Evolutionary conservation across 2,113 vertebrate species (phyloP), one percentile per base, ranked within the genome.

Genomic region (Pantherophis guttatus): DNA sequence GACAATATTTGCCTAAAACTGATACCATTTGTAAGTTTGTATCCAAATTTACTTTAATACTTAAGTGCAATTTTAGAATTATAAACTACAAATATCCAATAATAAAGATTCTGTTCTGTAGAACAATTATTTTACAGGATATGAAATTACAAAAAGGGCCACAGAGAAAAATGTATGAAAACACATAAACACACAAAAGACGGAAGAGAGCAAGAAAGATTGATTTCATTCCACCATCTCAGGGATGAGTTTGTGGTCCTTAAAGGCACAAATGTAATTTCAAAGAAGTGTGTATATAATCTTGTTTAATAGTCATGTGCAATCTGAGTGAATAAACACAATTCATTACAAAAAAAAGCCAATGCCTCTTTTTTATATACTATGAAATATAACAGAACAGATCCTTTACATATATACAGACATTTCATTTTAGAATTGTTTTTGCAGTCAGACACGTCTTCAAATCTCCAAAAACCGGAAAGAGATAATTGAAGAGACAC

Each of bases 161-260:
- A 21, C 48, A 93, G 48, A 70, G 53, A 87, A 87, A 26, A 92
- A 50, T 93, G 44, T 89, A 92, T 59, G 21, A 93, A 90, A 91
- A 91, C 24, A 95, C 91, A 86, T 91, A 86, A 96, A 93, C 24
- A 95, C 91, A 86, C 91, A 87, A 96, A 93, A 93, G 87, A 39
- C 33, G 24, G 44, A 29, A 57, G 50, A 58, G 89, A 90, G 91
- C 6, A 93, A 70, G 24, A 86, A 88, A 85, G 85, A 54, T 0
- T 39, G 50, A 89, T 91, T 96, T 94, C 12, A 58, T 39, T 94
- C 58, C 48, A 92, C 58, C 87, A 90, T 53, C 59, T 33, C 24
- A 94, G 90, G 90, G 88, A 91, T 91, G 95, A 29, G 87, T 94
- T 88, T 94, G 93, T 52, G 59, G 92, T 93, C 57, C 91, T 90